A percentile compares a stretch with the other conserved stretches of the same genome.
phyloP scores from a whole-genome alignment of 2,888 invertebrate genomes.

The Seira sanloemensis region DNA sequence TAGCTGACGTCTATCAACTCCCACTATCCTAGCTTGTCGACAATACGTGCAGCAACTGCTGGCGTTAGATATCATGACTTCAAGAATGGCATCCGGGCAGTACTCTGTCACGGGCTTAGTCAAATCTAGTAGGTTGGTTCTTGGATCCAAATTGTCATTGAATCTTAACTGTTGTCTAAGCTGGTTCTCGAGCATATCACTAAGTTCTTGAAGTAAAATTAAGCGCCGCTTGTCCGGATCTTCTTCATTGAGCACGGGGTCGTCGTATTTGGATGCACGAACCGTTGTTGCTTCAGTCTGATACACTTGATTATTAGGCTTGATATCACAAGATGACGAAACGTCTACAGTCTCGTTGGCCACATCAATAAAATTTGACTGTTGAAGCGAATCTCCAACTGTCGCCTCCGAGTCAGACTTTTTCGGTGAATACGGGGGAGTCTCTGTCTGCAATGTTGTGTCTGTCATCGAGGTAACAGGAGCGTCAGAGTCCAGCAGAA shows the following conservation, averaged over 20 bases:
- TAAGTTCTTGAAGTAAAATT: conserved; percentile 65
- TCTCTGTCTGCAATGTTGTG: background rate
- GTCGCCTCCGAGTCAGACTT: background rate
- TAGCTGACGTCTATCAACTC: conserved; percentile 88
- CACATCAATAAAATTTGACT: no score
- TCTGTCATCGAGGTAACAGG: background rate
- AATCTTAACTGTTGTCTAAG: conserved; percentile 8
- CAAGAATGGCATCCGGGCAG: conserved; percentile 40
- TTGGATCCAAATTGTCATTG: conserved; percentile 34
- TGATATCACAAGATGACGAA: conserved; percentile 33
- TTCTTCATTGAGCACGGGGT: conserved; percentile 68
- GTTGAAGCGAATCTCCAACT: background rate
- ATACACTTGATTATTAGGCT: no score
- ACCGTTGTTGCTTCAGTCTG: background rate
- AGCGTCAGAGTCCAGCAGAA: background rate
- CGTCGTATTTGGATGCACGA: conserved; percentile 41
- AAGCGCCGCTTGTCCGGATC: conserved; percentile 62
- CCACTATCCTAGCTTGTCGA: conserved; percentile 89
- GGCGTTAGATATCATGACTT: conserved; percentile 65
- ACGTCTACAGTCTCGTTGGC: conserved; percentile 29
- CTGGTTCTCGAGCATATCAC: conserved; percentile 46
- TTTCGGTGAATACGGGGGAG: background rate
- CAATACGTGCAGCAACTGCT: conserved; percentile 84
- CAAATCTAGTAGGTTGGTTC: conserved; percentile 6
- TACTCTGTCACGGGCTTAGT: background rate